Evolutionary conservation across 2,888 invertebrate genomes (phyloP), one percentile per base, ranked within the genome.

Genomic region (Venustoraphidia nigricollis): DNA sequence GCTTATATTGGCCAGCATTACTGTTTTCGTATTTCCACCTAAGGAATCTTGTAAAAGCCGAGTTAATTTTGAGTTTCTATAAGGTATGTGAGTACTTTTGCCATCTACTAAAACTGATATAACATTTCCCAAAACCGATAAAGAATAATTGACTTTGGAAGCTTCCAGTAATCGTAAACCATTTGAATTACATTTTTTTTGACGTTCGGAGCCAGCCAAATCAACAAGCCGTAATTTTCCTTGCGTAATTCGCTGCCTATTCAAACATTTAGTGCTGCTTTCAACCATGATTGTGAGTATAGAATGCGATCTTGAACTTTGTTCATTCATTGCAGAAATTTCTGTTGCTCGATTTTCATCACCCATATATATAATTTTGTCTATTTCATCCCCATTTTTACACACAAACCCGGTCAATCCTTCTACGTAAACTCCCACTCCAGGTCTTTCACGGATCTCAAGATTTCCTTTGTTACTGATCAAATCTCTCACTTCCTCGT

Each of bases 201-300:
- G 92, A n/a, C 96, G 75, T 64, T 97, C 96, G 1, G 94, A 95
- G 41, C 96, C 88, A 51, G 96, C 95, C 60, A 97, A 72, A 68
- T 97, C 95, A 0, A 97, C 95, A 44, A 97, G 74, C 70, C 97
- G 94, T 45, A 97, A 71, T 68, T 96, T 94, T 44, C 96, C 97
- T 77, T 92, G 90, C 61, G 89, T 81, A 11, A 94, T 84, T 57
- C 85, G 83, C 56, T 83, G 80, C 0, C 83, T 83, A 57, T 87
- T 86, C 2, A 72, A 74, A 0, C 78, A 83, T 48, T 80, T 72
- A 62, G 89, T 85, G 67, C 91, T 91, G 54, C 90, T 87, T 71
- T 97, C 96, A 34, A 97, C 83, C 0, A 92, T 91, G 40, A 96
- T 89, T n/a, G 92, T 90, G 69, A 96, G 96, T 56, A 97, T 94